Conservation (phyloP, 1,140 invertebrate species). For the Saxidomus purpurata region DNA sequence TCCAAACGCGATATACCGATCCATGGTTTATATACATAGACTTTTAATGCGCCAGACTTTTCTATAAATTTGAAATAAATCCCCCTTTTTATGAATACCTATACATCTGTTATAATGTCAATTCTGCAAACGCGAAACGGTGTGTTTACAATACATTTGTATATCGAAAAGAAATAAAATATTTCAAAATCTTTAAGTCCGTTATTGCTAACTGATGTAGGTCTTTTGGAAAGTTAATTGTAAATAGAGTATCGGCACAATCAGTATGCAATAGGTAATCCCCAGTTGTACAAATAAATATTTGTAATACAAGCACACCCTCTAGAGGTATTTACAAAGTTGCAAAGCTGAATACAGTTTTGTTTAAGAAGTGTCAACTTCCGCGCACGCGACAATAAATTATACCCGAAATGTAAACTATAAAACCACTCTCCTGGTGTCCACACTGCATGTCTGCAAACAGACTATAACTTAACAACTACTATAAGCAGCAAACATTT, state of each 20-base stretch:
- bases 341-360: background rate
- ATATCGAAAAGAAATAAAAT: slow-evolving; percentile 15
- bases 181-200: slow-evolving; percentile 2
- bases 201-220: slow-evolving; percentile 4
- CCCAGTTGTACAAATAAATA: background rate
- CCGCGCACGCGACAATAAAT: background rate
- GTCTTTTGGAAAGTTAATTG: slow-evolving; percentile 44
- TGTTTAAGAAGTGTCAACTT: slow-evolving; percentile 31
- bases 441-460: background rate
- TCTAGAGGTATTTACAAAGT: background rate
- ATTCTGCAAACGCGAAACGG: background rate
- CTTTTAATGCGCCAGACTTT: background rate
- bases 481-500: background rate
- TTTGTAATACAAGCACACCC: background rate
- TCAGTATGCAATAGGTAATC: slow-evolving; percentile 28
- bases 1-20: background rate
- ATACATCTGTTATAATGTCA: slow-evolving; percentile 17
- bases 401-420: background rate
- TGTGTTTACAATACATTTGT: background rate
- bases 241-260: slow-evolving; percentile 44
- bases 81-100: background rate
- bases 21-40: background rate
- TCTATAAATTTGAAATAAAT: slow-evolving; percentile 45
- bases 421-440: background rate
- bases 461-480: background rate